These are phyloP conservation scores for Agonopterix heracliana DNA, from an alignment of 2,888 invertebrate species.

Conservation along the genomic window DNA sequence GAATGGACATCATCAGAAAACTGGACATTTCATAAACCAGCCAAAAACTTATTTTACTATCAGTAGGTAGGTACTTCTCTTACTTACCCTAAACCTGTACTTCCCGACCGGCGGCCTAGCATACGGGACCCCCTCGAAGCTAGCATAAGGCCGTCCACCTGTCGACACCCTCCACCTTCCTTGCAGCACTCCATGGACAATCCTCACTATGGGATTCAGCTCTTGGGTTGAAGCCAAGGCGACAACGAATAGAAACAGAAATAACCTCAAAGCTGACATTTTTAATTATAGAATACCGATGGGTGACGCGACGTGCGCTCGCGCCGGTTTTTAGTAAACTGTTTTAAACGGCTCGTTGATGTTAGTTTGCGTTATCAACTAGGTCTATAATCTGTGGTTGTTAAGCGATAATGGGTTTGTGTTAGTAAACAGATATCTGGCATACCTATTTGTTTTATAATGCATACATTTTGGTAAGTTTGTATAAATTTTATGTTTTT, in stretches of 20 bases:
- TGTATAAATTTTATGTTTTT: no score
- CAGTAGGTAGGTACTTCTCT: no score
- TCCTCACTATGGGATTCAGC: constrained; percentile 46
- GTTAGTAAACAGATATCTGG: no score
- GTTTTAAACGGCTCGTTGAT: neutral
- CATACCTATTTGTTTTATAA: no score
- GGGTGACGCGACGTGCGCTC: constrained; percentile 26
- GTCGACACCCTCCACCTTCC: constrained; percentile 58
- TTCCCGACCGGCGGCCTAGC: constrained; percentile 80
- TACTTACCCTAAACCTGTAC: constrained; percentile 74
- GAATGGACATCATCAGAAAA: no score
- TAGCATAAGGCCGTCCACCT: constrained; percentile 64
- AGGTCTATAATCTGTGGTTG: neutral
- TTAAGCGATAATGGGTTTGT: no score
- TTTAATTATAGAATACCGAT: constrained; percentile 12
- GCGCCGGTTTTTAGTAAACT: neutral
- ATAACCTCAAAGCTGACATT: constrained; percentile 26
- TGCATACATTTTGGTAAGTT: no score
- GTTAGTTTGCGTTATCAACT: neutral
- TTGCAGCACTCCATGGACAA: constrained; percentile 47
- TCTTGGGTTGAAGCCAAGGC: constrained; percentile 30
- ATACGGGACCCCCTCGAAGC: constrained; percentile 81
- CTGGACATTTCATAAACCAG: no score
- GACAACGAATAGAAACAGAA: constrained; percentile 25
- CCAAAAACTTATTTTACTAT: no score